A percentile compares a stretch with the other conserved stretches of the same genome.
Conservation (phyloP, 2,888 invertebrate genomes). For the Apantesis nais region DNA sequence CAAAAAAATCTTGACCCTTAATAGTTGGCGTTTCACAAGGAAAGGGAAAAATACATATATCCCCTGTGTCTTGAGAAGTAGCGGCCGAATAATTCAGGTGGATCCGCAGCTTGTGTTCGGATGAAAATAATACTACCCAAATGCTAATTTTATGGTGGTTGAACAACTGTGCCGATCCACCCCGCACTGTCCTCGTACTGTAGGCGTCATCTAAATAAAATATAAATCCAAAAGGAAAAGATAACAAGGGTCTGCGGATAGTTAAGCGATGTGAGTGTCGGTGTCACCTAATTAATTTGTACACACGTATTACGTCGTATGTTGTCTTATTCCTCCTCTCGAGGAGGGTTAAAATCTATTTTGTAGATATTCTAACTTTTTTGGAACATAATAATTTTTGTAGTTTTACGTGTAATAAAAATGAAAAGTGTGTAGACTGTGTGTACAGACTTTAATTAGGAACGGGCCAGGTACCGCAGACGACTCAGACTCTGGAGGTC, state of each 20-base stretch:
- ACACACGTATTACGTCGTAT: slow-evolving; percentile 5
- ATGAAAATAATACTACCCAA: slow-evolving; percentile 81
- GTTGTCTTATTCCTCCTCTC: not conserved
- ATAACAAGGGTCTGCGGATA: slow-evolving; percentile 62
- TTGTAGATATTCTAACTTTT: not conserved
- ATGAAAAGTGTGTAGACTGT: too few relatives aligned
- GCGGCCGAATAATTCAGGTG: slow-evolving; percentile 81
- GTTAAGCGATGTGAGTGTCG: slow-evolving; percentile 41
- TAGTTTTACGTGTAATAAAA: not conserved
- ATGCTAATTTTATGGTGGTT: slow-evolving; percentile 86
- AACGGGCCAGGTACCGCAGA: too few relatives aligned
- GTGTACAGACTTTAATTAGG: too few relatives aligned
- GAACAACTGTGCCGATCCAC: slow-evolving; percentile 82
- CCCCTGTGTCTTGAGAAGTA: slow-evolving; percentile 66
- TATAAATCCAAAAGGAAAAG: slow-evolving; percentile 66
- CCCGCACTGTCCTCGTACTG: slow-evolving; percentile 77
- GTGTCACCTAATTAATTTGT: slow-evolving; percentile 46
- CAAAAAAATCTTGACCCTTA: slow-evolving; percentile 15
- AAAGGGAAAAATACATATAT: slow-evolving; percentile 50
- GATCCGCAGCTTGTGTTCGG: slow-evolving; percentile 70
- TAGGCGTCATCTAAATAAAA: slow-evolving; percentile 81
- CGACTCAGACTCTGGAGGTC: too few relatives aligned
- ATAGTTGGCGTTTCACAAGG: slow-evolving; percentile 14
- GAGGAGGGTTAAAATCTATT: not conserved
- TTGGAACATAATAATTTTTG: not conserved